A percentile compares a stretch with the other conserved stretches of the same genome.
Conservation (phyloP, 2,797 vertebrate species). For the Characodon lateralis region DNA sequence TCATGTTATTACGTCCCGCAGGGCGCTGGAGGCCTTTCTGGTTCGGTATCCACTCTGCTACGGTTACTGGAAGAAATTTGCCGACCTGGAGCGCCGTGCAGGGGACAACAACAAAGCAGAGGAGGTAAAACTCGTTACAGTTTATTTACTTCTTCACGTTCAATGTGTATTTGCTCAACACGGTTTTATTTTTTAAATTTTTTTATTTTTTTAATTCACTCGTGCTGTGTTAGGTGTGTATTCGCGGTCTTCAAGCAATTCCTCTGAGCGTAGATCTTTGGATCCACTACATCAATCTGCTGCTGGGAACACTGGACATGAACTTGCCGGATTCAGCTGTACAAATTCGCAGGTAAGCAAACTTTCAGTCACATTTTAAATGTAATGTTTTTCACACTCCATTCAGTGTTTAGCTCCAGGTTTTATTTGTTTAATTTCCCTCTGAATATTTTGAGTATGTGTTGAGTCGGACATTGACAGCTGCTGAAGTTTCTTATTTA, state of each 20-base stretch:
- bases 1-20: conserved; percentile 78
- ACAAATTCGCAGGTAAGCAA: conserved; percentile 81
- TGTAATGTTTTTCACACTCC: background rate
- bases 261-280: conserved; percentile 88
- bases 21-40: conserved; percentile 83
- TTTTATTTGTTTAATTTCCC: background rate
- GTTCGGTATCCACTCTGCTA: conserved; percentile 86
- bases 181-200: background rate
- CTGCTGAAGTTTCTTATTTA: background rate
- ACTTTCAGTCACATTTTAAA: background rate
- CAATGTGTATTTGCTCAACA: background rate
- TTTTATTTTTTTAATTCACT: background rate
- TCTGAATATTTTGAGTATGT: background rate
- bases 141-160: background rate
- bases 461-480: background rate
- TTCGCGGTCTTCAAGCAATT: conserved; percentile 82
- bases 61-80: conserved; percentile 90
- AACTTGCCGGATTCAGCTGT: conserved; percentile 79
- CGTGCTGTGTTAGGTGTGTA: conserved; percentile 79
- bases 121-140: conserved; percentile 72
- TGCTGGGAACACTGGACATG: conserved; percentile 85
- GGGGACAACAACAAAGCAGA: conserved; percentile 77
- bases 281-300: conserved; percentile 88
- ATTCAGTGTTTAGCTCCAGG: background rate
- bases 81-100: conserved; percentile 84